These are phyloP conservation scores for Pantelozetes paolii DNA, from an alignment of 2,888 invertebrate species.

Conservation along the genomic window DNA sequence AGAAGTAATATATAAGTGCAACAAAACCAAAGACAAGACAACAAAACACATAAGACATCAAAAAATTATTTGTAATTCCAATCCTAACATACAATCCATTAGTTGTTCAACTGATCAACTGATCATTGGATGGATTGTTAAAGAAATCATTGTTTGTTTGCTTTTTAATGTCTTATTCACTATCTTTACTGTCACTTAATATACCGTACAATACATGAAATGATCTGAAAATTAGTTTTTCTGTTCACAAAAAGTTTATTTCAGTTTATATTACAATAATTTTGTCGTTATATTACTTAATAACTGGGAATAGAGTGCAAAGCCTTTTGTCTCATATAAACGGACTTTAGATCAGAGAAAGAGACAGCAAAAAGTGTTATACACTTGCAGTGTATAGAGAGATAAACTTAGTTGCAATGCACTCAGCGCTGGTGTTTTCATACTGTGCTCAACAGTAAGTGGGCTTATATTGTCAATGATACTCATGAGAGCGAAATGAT, in stretches of 20 bases:
- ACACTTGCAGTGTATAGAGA: neutral
- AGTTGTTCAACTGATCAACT: neutral
- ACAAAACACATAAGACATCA: neutral
- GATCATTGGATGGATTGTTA: neutral
- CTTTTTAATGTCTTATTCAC: neutral
- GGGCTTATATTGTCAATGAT: constrained; percentile 35
- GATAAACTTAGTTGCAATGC: neutral
- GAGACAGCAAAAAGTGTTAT: neutral
- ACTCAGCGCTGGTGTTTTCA: neutral
- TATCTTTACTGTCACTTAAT: neutral
- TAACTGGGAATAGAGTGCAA: neutral
- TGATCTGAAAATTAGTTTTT: neutral
- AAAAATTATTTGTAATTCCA: neutral
- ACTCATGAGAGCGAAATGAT: constrained; percentile 24
- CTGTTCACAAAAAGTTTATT: neutral
- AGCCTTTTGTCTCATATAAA: neutral
- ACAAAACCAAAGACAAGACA: neutral
- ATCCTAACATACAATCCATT: constrained; percentile 20
- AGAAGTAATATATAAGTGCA: neutral
- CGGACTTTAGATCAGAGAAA: neutral
- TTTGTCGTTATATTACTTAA: neutral
- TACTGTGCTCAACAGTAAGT: neutral
- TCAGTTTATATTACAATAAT: neutral
- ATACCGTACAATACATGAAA: neutral
- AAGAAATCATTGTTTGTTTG: neutral